These are phyloP conservation scores for Ciconia nigra DNA, from an alignment of 2,797 vertebrate genomes.

Conservation along the genomic window DNA sequence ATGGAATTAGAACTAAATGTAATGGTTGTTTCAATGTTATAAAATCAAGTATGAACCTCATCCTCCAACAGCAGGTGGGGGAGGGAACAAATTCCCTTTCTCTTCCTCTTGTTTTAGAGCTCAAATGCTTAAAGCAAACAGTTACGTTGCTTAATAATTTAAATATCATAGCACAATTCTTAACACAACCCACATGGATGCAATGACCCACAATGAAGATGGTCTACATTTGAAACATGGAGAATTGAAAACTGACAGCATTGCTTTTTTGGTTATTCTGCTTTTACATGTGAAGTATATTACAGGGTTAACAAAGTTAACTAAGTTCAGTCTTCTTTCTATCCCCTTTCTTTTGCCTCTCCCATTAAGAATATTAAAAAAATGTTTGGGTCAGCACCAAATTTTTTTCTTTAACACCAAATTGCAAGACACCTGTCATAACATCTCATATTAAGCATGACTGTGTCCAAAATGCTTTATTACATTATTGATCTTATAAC, in stretches of 20 bases:
- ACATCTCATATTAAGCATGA: neutral
- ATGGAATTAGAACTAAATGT: neutral
- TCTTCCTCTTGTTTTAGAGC: neutral
- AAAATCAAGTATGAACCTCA: neutral
- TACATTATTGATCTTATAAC: neutral
- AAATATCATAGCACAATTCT: neutral
- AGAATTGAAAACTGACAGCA: neutral
- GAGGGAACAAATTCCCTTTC: neutral
- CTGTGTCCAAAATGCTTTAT: neutral
- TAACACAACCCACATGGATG: neutral
- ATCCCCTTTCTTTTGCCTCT: rapidly evolving
- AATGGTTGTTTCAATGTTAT: neutral
- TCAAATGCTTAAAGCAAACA: neutral
- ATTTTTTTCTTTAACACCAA: neutral
- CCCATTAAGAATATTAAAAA: neutral
- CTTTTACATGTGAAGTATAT: neutral
- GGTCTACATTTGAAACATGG: neutral
- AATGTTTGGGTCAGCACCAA: neutral
- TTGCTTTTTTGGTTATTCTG: neutral
- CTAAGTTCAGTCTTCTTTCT: neutral
- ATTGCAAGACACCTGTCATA: neutral
- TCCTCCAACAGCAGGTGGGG: neutral
- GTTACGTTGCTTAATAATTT: neutral
- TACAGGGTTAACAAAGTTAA: neutral
- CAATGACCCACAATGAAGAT: neutral